phyloP scores from a whole-genome alignment of 2,113 vertebrate genomes.

The Neomonachus schauinslandi region DNA sequence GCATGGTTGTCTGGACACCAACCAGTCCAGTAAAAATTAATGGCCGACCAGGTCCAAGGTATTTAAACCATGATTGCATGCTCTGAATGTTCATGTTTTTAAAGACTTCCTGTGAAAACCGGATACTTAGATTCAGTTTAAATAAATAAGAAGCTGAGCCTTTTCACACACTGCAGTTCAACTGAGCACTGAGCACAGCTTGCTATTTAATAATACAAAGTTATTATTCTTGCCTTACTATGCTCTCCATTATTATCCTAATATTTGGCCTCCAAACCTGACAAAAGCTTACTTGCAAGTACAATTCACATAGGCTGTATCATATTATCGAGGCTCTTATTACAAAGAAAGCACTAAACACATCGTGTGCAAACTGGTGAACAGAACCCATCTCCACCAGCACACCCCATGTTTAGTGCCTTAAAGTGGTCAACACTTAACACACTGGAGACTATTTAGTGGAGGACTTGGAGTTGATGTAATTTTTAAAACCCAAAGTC shows the following conservation, averaged over 20 bases:
- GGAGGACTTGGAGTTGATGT: neutral
- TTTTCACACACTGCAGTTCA: rapidly evolving
- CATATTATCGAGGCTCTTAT: neutral
- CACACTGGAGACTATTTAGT: neutral
- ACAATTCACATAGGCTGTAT: neutral
- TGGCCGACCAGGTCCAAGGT: neutral
- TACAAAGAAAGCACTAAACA: neutral
- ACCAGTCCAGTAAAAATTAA: neutral
- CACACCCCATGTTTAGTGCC: neutral
- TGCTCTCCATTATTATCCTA: too few relatives aligned
- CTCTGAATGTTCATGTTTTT: neutral
- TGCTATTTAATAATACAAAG: neutral
- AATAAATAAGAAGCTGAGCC: neutral
- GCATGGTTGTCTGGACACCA: neutral
- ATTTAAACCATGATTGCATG: neutral
- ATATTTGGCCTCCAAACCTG: neutral
- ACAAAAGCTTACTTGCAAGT: neutral
- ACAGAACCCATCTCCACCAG: constrained; percentile 19
- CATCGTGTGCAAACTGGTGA: constrained; percentile 1
- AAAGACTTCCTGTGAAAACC: neutral
- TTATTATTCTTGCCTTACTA: neutral
- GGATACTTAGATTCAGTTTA: neutral
- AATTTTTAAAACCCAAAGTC: neutral
- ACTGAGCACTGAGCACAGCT: rapidly evolving
- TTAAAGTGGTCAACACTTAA: neutral